Evolutionary conservation across 2,797 vertebrate species (phyloP).

Genomic region (Varecia variegata): DNA sequence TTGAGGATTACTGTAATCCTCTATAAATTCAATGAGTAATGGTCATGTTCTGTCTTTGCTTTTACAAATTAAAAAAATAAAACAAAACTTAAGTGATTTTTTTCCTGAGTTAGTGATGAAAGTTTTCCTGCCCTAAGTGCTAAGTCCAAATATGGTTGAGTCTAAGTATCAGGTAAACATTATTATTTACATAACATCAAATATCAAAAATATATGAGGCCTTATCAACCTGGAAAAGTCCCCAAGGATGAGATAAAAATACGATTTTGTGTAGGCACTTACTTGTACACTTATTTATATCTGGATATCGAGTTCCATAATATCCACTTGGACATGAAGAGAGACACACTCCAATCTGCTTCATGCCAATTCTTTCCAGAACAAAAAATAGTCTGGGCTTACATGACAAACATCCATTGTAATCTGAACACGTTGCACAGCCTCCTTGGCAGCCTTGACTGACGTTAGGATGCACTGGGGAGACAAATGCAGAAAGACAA

Average conservation of each 20-base stretch:
- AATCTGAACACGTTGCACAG: slow-evolving; percentile 98
- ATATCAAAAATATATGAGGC: not conserved
- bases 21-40: not conserved
- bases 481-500: slow-evolving; percentile 72
- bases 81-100: not conserved
- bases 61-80: not conserved
- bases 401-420: slow-evolving; percentile 98
- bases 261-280: slow-evolving; percentile 82
- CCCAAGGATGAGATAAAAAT: slow-evolving; percentile 65
- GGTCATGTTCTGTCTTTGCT: not conserved
- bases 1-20: not conserved
- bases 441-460: slow-evolving; percentile 96
- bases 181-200: not conserved
- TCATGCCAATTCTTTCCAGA: slow-evolving; percentile 98
- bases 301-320: slow-evolving; percentile 95
- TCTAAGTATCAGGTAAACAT: slow-evolving; percentile 24
- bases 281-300: slow-evolving; percentile 99
- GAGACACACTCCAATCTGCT: slow-evolving; percentile 97
- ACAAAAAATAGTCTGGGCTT: slow-evolving; percentile 98
- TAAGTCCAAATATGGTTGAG: not conserved
- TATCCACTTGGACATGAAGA: slow-evolving; percentile 97
- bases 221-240: slow-evolving; percentile 38
- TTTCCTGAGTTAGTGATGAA: not conserved
- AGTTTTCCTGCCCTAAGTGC: not conserved
- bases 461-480: slow-evolving; percentile 91